Conservation (phyloP, 2,797 vertebrate species). For the Parauchenoglanis ngamensis region DNA sequence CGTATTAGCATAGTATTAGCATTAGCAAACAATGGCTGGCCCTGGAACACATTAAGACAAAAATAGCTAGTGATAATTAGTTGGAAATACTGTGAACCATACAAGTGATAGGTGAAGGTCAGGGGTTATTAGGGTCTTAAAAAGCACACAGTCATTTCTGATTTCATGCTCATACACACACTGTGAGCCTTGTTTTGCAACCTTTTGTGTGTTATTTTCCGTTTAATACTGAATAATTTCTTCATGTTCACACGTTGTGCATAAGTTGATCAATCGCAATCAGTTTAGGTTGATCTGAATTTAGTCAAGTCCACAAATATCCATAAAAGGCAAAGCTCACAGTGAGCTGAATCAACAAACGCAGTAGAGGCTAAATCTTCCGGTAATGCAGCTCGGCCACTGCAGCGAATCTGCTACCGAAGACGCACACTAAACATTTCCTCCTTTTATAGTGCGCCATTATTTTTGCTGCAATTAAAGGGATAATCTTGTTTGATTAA, state of each 20-base stretch:
- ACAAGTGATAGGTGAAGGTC: background rate
- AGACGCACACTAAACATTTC: background rate
- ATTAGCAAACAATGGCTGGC: background rate
- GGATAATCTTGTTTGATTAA: background rate
- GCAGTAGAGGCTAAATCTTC: background rate
- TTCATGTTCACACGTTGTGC: no score
- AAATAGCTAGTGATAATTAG: background rate
- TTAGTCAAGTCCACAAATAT: no score
- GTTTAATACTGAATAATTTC: no score
- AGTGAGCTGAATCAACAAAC: background rate
- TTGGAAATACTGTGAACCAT: background rate
- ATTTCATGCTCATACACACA: no score
- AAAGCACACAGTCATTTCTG: no score
- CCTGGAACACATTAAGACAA: background rate
- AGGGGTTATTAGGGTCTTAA: background rate
- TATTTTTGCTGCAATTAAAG: background rate
- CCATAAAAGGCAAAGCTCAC: no score
- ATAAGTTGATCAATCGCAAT: no score
- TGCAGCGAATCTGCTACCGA: background rate
- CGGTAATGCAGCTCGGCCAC: background rate
- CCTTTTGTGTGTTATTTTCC: no score
- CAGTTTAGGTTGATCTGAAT: no score
- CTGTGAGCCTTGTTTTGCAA: background rate
- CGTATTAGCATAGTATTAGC: no score
- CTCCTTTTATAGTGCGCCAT: background rate